Evolutionary conservation across 2,797 vertebrate species (phyloP).

Genomic region (Limosa lapponica): DNA sequence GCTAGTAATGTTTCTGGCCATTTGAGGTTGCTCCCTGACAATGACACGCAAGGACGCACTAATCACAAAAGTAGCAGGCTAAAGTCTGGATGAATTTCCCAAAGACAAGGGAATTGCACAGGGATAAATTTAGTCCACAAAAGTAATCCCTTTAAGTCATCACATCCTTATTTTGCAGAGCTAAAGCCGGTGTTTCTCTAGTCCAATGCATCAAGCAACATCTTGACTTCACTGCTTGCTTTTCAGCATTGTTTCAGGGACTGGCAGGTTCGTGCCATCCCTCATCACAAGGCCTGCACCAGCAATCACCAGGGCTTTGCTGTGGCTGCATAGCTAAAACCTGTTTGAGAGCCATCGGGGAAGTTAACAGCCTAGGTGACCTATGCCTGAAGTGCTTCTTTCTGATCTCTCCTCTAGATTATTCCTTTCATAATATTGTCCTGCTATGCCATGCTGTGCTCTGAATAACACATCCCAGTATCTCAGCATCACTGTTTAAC

Average conservation of each 20-base stretch:
- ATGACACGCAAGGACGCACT: not conserved
- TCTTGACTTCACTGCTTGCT: not conserved
- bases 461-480: slow-evolving; percentile 32
- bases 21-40: not conserved
- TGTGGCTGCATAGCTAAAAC: not conserved
- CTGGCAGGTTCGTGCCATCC: not conserved
- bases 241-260: not conserved
- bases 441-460: not conserved
- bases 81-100: not conserved
- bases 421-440: slow-evolving; percentile 24
- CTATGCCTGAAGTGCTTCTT: not conserved
- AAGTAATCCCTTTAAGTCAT: slow-evolving; percentile 44
- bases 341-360: not conserved
- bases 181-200: not conserved
- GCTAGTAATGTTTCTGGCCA: not conserved
- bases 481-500: not conserved
- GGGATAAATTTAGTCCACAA: slow-evolving; percentile 5
- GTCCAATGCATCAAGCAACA: not conserved
- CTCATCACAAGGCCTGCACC: not conserved
- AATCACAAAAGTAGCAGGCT: not conserved
- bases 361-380: slow-evolving; percentile 2
- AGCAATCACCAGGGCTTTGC: not conserved
- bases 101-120: slow-evolving; percentile 20
- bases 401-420: slow-evolving; percentile 23
- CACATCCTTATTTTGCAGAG: not conserved